Evolutionary conservation across 2,113 vertebrate species (phyloP), one percentile per base, ranked within the genome.

Genomic region (Ochotona princeps): DNA sequence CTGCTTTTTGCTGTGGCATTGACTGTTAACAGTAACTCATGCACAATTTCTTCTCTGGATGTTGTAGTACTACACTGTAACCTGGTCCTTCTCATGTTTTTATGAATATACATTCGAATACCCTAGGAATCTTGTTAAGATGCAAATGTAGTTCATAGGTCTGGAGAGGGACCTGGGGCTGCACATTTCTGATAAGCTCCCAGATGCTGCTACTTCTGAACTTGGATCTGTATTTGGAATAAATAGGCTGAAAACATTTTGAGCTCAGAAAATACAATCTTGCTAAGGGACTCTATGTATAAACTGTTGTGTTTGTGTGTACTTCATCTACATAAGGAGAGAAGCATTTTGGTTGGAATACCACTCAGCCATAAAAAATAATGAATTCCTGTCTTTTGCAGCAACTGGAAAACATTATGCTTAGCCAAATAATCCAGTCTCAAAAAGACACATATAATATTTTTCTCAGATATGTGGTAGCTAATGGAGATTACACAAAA

Each of bases 11-110:
- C 49, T 83, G 85, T 65, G 38, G 51, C 11, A 6, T 49, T 61
- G 8, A 28, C 21, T 61, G 20, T 26, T 51, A 35, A 7, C 30
- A 0, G 11, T 20, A 23, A 14, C 51, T 73, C 38, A 23, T 23
- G 13, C 21, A 25, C 1, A 10, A 3, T 1, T 5, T 12, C 3
- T n/a, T 21, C 14, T 26, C 44, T 75, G 13, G 26, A 8, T 5
- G 86, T 8, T 81, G 57, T 25, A 65, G 32, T 6, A 61, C 3
- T 1, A 1, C 44, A 65, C 26, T 28, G 8, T 1, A 74, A 47
- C 57, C 9, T 11, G 21, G 69, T 8, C n/a, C 20, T 81, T 47
- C 54, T 75, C 61, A 51, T 23, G 61, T 32, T 69, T 78, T 60
- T 44, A 44, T 28, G n/a, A 44, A 44, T 6, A 44, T 92, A 54